These are phyloP conservation scores for Fundulus diaphanus DNA, from an alignment of 2,797 vertebrate genomes.

Conservation along the genomic window DNA sequence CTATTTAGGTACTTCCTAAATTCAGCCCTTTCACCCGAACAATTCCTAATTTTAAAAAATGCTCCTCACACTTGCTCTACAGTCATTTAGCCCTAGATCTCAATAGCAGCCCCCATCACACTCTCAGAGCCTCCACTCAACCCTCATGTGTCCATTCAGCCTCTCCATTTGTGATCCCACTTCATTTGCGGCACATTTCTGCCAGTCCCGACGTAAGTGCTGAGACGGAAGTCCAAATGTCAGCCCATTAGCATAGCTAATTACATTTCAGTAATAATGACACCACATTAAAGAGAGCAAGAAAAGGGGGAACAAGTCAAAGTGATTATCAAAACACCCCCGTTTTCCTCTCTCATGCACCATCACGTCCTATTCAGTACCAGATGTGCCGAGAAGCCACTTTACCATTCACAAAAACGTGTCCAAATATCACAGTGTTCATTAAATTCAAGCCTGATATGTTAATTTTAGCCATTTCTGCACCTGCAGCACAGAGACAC, in stretches of 20 bases:
- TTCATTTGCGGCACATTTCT: conserved; percentile 73
- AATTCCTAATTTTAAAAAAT: conserved; percentile 70
- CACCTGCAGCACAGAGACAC: conserved; percentile 65
- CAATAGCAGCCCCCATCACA: conserved; percentile 65
- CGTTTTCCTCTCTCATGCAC: conserved; percentile 71
- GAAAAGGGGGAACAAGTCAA: conserved; percentile 80
- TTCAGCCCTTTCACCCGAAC: conserved; percentile 63
- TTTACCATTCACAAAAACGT: conserved; percentile 62
- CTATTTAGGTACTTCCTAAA: conserved; percentile 63
- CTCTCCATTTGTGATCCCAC: conserved; percentile 58
- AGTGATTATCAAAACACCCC: conserved; percentile 80
- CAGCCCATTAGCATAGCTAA: conserved; percentile 81
- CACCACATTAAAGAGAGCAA: conserved; percentile 74
- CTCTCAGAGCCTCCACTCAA: conserved; percentile 62
- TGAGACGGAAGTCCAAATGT: conserved; percentile 77
- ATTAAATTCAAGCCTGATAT: conserved; percentile 64
- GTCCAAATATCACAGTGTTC: conserved; percentile 68
- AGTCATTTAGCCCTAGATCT: conserved; percentile 61
- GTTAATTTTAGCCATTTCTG: conserved; percentile 58
- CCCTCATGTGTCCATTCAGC: conserved; percentile 65
- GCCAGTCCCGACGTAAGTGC: conserved; percentile 65
- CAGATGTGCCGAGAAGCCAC: conserved; percentile 75
- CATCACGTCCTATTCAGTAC: conserved; percentile 67
- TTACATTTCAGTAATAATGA: conserved; percentile 82
- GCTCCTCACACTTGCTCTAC: conserved; percentile 60